phyloP scores from a whole-genome alignment of 2,797 vertebrate genomes.

The Poecilia gillii region DNA sequence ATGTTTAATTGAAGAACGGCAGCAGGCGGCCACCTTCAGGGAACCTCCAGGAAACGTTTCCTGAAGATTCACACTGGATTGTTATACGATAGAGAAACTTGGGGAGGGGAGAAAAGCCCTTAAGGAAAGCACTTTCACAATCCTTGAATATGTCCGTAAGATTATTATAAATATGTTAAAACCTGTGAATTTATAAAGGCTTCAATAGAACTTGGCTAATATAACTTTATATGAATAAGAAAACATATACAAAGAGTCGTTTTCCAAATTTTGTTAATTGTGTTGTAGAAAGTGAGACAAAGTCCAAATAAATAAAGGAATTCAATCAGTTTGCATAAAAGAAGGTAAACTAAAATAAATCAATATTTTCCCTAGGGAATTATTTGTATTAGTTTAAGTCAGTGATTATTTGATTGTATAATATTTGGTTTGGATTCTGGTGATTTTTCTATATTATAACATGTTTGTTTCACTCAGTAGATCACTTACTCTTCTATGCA shows the following conservation, averaged over 20 bases:
- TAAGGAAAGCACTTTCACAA: background rate
- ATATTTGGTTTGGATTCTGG: background rate
- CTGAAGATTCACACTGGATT: background rate
- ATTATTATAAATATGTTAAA: background rate
- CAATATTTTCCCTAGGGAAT: background rate
- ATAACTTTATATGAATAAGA: background rate
- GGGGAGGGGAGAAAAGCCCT: background rate
- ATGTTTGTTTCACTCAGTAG: background rate
- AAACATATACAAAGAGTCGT: background rate
- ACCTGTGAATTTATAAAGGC: background rate
- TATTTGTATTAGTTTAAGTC: background rate
- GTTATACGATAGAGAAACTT: background rate
- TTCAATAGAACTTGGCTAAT: background rate
- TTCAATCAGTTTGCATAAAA: background rate
- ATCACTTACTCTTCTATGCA: background rate
- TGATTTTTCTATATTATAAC: background rate
- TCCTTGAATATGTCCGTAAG: background rate
- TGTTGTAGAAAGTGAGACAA: background rate
- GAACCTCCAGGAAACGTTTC: background rate
- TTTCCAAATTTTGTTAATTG: background rate
- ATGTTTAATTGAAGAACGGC: constrained; percentile 10
- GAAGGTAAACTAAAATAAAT: background rate
- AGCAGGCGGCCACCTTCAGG: background rate
- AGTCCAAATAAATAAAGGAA: background rate
- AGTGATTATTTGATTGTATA: background rate